phyloP scores from a whole-genome alignment of 2,113 vertebrate genomes.

The Raja brachyura region DNA sequence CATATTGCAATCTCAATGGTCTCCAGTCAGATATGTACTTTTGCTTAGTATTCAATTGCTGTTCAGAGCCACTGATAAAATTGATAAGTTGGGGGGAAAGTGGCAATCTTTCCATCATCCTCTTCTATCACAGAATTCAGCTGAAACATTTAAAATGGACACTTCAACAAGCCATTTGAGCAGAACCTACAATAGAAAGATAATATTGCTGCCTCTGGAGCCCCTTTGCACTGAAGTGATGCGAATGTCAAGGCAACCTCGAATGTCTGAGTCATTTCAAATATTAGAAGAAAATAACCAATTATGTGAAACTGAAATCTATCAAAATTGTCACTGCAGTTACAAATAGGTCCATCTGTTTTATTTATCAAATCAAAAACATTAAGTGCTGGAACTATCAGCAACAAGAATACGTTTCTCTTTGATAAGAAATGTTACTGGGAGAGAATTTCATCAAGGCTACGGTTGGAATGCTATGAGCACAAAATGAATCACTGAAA shows the following conservation, averaged over 20 bases:
- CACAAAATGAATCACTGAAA: background rate
- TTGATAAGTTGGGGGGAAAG: background rate
- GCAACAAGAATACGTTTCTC: slow-evolving; percentile 11
- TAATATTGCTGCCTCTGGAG: slow-evolving; percentile 16
- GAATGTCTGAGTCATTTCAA: slow-evolving; percentile 1
- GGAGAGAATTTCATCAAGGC: slow-evolving; percentile 23
- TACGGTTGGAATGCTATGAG: slow-evolving; percentile 11
- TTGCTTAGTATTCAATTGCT: slow-evolving; percentile 17
- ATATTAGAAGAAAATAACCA: slow-evolving; percentile 29
- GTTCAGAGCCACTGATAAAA: background rate
- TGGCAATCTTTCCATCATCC: slow-evolving; percentile 34
- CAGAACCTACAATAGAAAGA: background rate
- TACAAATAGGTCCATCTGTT: slow-evolving; percentile 19
- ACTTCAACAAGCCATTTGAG: background rate
- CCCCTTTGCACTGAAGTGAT: background rate
- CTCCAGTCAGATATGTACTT: background rate
- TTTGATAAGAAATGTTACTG: slow-evolving; percentile 9
- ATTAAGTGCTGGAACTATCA: slow-evolving; percentile 16
- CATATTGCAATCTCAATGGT: background rate
- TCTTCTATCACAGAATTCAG: background rate
- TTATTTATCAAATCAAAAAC: slow-evolving; percentile 35
- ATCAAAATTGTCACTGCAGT: slow-evolving; percentile 19
- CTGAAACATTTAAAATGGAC: slow-evolving; percentile 20
- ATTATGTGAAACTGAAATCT: background rate
- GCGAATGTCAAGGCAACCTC: background rate